Evolutionary conservation across 2,797 vertebrate genomes (phyloP), one percentile per base, ranked within the genome.

Genomic region (Gallinago stenura): DNA sequence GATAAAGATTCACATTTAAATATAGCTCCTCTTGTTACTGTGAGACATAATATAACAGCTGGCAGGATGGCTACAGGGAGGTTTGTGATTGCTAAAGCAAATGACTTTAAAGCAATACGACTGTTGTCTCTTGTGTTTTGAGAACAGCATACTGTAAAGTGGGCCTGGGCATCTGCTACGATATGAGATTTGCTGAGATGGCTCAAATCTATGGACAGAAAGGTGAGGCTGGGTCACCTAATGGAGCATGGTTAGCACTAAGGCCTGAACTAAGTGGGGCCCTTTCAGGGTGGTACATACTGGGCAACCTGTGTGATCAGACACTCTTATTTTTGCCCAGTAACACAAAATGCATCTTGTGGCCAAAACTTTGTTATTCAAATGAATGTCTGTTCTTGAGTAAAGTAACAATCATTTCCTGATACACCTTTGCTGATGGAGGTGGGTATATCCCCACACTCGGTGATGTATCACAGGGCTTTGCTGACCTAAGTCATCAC

Each of bases 121-220:
- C 60, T 60, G n/a, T 75, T 95, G 54, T 83, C 13, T 97, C 71
- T 97, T 97, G 75, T 98, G 41, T 98, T 97, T 97, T 96, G 87
- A 76, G 77, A 95, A 50, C 98, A 99, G 99, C 99, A 3, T 99
- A 98, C 98, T 99, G 99, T 97, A 99, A 98, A 98, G 98, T 99
- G 71, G 99, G 99, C 25, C 98, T 99, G n/a, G 99, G 99, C 64
- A 99, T 99, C 96, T 99, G 99, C 98, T 99, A 99, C 1, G 99
- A 99, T 95, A 98, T 99, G 10, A 98, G 99, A 82, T 99, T 99
- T 94, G 98, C 99, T 46, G 99, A 99, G 95, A 98, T 99, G 31
- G 99, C 99, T 19, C 99, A 99, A 75, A 97, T 99, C 96, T 99
- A 99, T 6, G 88, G 98, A 24, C 98, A 98, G 95, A 98, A 98